Base-by-base conservation (phyloP, 2,113 vertebrate species). In the Menidia beryllina region DNA sequence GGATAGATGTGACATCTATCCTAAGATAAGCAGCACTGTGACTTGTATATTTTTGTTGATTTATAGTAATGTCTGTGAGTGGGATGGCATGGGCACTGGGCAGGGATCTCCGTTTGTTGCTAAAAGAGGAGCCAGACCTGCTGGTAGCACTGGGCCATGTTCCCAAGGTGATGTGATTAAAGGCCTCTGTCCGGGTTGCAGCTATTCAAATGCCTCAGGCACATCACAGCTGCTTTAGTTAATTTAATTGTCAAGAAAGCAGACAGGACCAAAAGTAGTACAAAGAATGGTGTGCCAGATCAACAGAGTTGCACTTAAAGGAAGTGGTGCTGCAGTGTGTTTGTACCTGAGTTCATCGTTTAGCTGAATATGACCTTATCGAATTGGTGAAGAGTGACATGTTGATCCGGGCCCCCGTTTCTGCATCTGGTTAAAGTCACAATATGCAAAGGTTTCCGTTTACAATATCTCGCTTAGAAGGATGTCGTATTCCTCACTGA, bases 101-200 rank as follows among this genome's bases (percentile, higher is more conserved):
- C n/a, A 49, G 48, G 36, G 51, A 69, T 72, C 82, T 74, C 54
- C 26, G 23, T 52, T 68, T 51, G 62, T 84, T 83, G 77, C 81
- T 82, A 74, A 70, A 58, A 72, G 67, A 65, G 69, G 64, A 83
- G 74, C 71, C 77, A 53, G 59, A 38, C 77, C 60, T 43, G 21
- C 43, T 65, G 19, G 1, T 56, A 63, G 75, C 45, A 45, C 23
- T 10, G 58, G 49, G 72, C 49, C 38, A 58, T 76, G 79, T 78
- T 82, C 52, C 82, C 30, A 66, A 54, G 71, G 80, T 86, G 81
- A 83, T 83, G 67, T 85, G 84, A 87, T 89, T 83, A 85, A 87
- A 86, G 79, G 73, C 72, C 24, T 69, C 68, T 72, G 75, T 90
- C 81, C 75, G 49, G 63, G 58, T 71, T 36, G 76, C 13, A 38